A percentile compares a stretch with the other conserved stretches of the same genome.
Evolutionary conservation across 1,140 invertebrate genomes (phyloP).

Genomic region (Phenacoccus solenopsis): DNA sequence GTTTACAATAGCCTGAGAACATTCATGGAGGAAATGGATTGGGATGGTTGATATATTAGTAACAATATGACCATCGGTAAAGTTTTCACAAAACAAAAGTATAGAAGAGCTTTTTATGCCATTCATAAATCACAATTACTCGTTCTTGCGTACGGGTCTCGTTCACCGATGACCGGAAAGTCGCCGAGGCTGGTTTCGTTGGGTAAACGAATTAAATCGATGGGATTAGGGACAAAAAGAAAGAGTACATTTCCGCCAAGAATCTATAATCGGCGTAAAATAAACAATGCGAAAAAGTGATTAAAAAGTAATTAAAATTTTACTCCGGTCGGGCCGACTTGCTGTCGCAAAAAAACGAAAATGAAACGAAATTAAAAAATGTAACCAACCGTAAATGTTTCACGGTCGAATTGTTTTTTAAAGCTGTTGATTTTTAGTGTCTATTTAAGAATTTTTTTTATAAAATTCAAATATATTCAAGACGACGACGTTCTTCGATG

Average conservation of each 20-base stretch:
- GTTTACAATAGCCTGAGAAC: background rate
- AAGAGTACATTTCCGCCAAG: background rate
- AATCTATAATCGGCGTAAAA: background rate
- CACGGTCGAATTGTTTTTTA: background rate
- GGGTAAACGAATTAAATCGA: too few species aligned
- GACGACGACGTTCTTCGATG: too few species aligned
- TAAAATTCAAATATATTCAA: too few species aligned
- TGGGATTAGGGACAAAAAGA: too few species aligned
- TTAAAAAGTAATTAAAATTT: slow-evolving; percentile 1
- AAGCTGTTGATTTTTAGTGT: background rate
- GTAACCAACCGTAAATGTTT: background rate
- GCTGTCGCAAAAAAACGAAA: background rate
- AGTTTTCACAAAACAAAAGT: slow-evolving; percentile 12
- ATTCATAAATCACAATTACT: slow-evolving; percentile 11
- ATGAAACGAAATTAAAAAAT: slow-evolving; percentile 3
- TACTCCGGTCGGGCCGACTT: background rate
- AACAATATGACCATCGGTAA: slow-evolving; percentile 5
- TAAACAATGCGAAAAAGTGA: background rate
- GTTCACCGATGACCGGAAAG: too few species aligned
- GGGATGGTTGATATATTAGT: slow-evolving; percentile 9
- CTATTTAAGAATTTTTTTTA: background rate
- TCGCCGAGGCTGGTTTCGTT: too few species aligned
- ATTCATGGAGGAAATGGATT: slow-evolving; percentile 14
- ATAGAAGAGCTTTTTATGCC: slow-evolving; percentile 11
- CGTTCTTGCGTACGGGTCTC: background rate